Evolutionary conservation across 1,140 invertebrate species (phyloP), one percentile per base, ranked within the genome.

Genomic region (Gryllus bimaculatus): DNA sequence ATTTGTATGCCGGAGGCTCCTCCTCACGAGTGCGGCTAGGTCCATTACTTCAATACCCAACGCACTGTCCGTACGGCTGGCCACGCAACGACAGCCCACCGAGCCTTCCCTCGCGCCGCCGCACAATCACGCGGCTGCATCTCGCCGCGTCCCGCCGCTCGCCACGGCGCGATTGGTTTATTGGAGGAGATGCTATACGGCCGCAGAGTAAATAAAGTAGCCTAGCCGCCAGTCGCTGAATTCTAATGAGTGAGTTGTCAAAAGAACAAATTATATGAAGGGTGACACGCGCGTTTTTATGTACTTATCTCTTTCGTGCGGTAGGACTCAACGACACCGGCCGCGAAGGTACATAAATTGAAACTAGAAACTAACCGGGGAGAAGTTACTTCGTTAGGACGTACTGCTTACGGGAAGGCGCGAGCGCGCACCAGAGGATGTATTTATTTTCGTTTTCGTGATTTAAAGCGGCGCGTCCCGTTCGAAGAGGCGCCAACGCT

Each of bases 201-300:
- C 54, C 18, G 18, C 18, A 13, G 54, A 66, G 54, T 66, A 66
- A 66, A 66, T 66, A 66, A 66, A 66, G 54, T 66, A 66, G 10
- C 54, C 54, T 66, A 66, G 54, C 10, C 2, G 18, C 54, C 10
- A 66, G 10, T 10, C 54, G 54, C 18, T 66, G 54, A 66, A 66
- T 66, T 66, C 54, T 66, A 66, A 66, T 66, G 54, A 66, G 54
- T 66, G 54, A 66, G 54, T 66, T 66, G 54, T 66, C 54, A 18
- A 66, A 66, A 66, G 54, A 18, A 66, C 54, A 66, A 66, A 66
- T 66, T 66, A 66, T 66, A 66, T 66, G 54, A 66, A 39, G 26
- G 26, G 26, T 39, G 26, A 66, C 54, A 13, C 54, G 54, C 54
- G 54, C 18, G 54, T 13, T 66, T 66, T 66, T 66, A 66, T 13